Percentiles rank a stretch among this genome's conserved stretches.
phyloP scores from a whole-genome alignment of 2,797 vertebrate species.

The Sebastes oblongus region DNA sequence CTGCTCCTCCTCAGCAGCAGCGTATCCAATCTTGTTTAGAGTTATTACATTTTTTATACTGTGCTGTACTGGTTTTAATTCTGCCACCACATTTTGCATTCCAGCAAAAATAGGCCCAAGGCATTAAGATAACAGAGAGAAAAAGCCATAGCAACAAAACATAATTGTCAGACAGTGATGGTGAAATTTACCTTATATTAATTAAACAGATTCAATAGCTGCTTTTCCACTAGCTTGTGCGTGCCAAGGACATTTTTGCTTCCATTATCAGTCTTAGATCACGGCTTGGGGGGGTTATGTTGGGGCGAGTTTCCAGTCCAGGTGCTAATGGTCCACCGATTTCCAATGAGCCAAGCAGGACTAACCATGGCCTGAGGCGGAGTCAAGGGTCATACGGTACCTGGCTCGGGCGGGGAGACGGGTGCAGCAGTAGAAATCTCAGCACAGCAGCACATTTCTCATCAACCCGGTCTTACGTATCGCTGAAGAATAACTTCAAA shows the following conservation, averaged over 20 bases:
- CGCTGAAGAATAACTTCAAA: not conserved
- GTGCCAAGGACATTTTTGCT: too few relatives aligned
- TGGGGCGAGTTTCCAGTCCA: too few relatives aligned
- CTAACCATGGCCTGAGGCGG: too few relatives aligned
- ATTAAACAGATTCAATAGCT: not conserved
- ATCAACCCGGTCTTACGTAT: not conserved
- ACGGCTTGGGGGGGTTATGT: too few relatives aligned
- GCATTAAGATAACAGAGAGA: not conserved
- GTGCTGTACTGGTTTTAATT: not conserved
- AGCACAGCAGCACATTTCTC: not conserved
- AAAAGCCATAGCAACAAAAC: not conserved
- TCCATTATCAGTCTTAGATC: too few relatives aligned
- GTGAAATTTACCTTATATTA: not conserved
- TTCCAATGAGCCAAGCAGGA: too few relatives aligned
- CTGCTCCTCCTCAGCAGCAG: not conserved
- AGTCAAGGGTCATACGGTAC: too few relatives aligned
- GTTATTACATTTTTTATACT: not conserved
- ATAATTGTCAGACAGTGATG: not conserved
- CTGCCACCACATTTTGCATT: not conserved
- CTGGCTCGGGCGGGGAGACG: not conserved
- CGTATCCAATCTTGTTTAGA: not conserved
- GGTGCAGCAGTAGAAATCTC: not conserved
- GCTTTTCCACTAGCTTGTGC: too few relatives aligned
- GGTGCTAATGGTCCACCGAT: too few relatives aligned
- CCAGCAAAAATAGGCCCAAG: not conserved